A percentile compares a stretch with the other conserved stretches of the same genome.
phyloP scores from a whole-genome alignment of 2,888 invertebrate species.

The Molorchus minor region DNA sequence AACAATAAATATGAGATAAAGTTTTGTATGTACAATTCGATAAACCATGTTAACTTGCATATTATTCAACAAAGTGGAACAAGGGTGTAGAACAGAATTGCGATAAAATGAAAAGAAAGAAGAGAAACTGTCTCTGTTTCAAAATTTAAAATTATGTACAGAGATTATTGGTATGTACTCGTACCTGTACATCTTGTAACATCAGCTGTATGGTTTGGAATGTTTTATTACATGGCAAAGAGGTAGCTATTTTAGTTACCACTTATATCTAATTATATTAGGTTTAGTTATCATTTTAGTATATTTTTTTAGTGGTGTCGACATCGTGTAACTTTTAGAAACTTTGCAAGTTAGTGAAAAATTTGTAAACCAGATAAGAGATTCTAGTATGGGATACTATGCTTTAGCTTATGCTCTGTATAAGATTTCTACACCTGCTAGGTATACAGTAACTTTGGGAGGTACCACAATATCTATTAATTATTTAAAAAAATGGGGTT shows the following conservation, averaged over 20 bases:
- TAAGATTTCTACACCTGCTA: constrained; percentile 88
- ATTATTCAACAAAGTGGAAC: constrained; percentile 20
- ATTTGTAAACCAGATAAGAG: constrained; percentile 77
- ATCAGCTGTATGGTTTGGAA: constrained; percentile 87
- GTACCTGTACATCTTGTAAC: constrained; percentile 92
- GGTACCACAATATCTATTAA: constrained; percentile 88
- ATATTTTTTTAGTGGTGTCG: constrained; percentile 82
- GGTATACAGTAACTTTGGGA: constrained; percentile 93
- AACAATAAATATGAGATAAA: not conserved
- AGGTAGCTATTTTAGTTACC: constrained; percentile 75
- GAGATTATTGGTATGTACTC: constrained; percentile 96
- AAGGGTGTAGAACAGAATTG: not conserved
- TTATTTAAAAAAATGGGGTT: constrained; percentile 80
- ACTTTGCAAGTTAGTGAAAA: constrained; percentile 80
- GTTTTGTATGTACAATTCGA: not conserved
- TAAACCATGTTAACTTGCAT: constrained; percentile 13
- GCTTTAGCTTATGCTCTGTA: constrained; percentile 93
- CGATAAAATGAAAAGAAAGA: constrained; percentile 19
- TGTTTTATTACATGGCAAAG: constrained; percentile 86
- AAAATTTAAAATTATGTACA: constrained; percentile 90
- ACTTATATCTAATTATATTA: constrained; percentile 1
- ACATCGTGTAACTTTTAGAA: constrained; percentile 83
- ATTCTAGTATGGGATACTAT: constrained; percentile 86
- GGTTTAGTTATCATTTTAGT: constrained; percentile 6
- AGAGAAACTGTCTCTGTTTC: constrained; percentile 72